Conservation (phyloP, 2,797 vertebrate species). For the Cyclura pinguis region DNA sequence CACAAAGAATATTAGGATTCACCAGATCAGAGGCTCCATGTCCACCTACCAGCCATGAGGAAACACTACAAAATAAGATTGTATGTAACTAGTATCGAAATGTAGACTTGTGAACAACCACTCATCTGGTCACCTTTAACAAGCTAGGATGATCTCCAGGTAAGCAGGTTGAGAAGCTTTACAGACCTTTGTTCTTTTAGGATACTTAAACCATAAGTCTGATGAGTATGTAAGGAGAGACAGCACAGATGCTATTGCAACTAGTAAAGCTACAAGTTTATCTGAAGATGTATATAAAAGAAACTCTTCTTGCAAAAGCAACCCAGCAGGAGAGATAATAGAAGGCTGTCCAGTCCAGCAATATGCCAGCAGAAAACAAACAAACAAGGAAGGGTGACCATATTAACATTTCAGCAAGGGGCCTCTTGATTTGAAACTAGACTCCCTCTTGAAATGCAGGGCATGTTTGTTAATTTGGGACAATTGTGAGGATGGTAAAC, state of each 20-base stretch:
- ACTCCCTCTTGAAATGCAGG: neutral
- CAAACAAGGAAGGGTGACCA: neutral
- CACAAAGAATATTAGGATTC: neutral
- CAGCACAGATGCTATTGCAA: no score
- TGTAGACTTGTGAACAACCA: neutral
- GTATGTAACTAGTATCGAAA: neutral
- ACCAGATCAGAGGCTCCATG: neutral
- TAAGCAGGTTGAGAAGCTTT: neutral
- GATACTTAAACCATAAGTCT: neutral
- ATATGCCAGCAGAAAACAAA: neutral
- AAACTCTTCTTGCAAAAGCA: neutral
- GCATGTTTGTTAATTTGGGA: neutral
- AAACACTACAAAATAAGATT: neutral
- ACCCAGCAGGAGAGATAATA: neutral
- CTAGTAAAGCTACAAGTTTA: neutral
- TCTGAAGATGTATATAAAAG: neutral
- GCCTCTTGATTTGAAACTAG: neutral
- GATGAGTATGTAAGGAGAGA: neutral
- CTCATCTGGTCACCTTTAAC: no score
- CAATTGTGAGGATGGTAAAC: neutral
- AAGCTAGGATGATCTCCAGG: neutral
- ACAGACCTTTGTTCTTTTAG: neutral
- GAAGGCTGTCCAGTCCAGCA: no score
- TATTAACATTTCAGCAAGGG: neutral
- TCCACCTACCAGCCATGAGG: neutral